phyloP scores from a whole-genome alignment of 2,113 vertebrate genomes.

The Melanotaenia duboulayi region DNA sequence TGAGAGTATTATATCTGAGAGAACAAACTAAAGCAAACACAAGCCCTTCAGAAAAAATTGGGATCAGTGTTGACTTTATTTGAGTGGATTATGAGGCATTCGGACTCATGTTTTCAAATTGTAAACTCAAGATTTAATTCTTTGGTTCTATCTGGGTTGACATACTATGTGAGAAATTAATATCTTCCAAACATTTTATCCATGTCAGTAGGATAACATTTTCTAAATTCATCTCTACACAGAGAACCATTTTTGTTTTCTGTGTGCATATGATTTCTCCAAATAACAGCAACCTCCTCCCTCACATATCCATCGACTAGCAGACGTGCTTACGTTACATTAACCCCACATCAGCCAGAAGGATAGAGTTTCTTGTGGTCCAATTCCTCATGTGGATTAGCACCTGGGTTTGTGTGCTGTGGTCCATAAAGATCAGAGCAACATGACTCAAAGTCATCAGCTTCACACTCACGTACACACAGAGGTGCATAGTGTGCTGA shows the following conservation, averaged over 20 bases:
- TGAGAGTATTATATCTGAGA: not conserved
- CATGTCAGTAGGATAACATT: not conserved
- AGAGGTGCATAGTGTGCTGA: conserved; percentile 32
- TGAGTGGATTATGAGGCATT: conserved; percentile 1
- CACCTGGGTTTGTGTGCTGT: conserved; percentile 36
- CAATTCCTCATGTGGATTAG: conserved; percentile 50
- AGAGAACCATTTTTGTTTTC: not conserved
- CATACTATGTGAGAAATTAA: no score
- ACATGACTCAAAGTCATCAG: conserved; percentile 58
- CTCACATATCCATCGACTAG: conserved; percentile 31
- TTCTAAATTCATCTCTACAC: conserved; percentile 13
- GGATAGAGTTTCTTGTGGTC: conserved; percentile 37
- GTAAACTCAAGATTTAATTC: conserved; percentile 3
- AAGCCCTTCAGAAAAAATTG: not conserved
- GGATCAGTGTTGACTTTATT: not conserved
- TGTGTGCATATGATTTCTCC: not conserved
- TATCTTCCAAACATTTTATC: not conserved
- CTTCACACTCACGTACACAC: conserved; percentile 20
- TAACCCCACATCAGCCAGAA: conserved; percentile 31
- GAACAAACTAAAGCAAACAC: conserved; percentile 9
- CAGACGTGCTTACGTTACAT: conserved; percentile 29
- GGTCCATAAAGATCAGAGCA: conserved; percentile 38
- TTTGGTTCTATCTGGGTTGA: no score
- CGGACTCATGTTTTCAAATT: not conserved
- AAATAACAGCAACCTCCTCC: not conserved